Conservation (phyloP, 2,113 vertebrate species). For the Chrysochloris asiatica region DNA sequence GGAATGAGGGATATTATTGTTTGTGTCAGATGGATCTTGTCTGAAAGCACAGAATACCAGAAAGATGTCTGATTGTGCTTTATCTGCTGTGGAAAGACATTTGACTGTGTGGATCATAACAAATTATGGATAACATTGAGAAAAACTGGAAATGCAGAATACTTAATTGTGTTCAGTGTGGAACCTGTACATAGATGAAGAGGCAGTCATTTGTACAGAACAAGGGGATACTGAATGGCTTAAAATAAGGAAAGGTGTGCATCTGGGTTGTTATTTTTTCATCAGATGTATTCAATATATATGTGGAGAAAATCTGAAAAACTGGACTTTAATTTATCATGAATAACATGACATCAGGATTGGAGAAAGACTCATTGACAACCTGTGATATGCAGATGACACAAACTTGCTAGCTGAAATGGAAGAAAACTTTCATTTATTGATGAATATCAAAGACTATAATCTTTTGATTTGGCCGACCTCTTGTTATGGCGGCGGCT, state of each 20-base stretch:
- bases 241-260: not conserved
- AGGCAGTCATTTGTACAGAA: not conserved
- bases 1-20: no score
- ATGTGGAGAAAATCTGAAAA: not conserved
- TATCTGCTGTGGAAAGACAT: no score
- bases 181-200: not conserved
- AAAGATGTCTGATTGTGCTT: no score
- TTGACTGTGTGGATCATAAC: no score
- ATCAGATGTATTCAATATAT: not conserved
- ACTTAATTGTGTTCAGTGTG: no score
- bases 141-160: no score
- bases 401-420: not conserved
- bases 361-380: no score
- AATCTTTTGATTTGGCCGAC: not conserved
- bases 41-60: no score
- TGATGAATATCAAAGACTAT: no score
- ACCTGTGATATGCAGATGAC: no score
- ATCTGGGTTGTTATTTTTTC: not conserved
- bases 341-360: not conserved
- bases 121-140: no score
- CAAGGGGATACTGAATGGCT: not conserved
- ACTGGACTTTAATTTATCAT: not conserved
- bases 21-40: no score
- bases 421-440: not conserved
- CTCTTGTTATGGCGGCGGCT: conserved; percentile 77